phyloP scores from a whole-genome alignment of 2,113 vertebrate species.

The Silurus meridionalis region DNA sequence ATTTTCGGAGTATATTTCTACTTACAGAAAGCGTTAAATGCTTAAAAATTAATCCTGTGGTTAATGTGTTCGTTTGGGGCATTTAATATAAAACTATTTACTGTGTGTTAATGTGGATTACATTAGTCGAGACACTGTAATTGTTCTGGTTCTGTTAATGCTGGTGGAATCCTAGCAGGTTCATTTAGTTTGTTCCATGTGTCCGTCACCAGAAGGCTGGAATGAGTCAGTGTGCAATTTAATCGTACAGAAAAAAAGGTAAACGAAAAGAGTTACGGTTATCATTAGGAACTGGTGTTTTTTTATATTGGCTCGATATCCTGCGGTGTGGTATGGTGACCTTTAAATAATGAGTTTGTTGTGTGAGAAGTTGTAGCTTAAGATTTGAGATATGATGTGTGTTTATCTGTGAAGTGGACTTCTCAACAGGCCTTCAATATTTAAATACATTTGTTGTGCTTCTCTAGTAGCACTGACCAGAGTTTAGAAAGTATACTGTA shows the following conservation, averaged over 20 bases:
- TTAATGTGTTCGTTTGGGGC: background rate
- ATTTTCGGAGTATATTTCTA: background rate
- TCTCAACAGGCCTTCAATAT: background rate
- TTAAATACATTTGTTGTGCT: background rate
- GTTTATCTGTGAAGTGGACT: background rate
- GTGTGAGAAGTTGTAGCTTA: background rate
- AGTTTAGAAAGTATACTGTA: background rate
- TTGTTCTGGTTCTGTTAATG: background rate
- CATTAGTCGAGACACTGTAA: background rate
- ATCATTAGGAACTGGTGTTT: background rate
- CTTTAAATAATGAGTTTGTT: conserved; percentile 20
- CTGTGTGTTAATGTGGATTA: background rate
- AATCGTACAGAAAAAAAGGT: background rate
- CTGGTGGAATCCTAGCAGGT: background rate
- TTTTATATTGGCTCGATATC: background rate
- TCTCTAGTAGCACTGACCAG: background rate
- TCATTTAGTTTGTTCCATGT: background rate
- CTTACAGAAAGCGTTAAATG: background rate
- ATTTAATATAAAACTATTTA: background rate
- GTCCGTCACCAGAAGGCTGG: background rate
- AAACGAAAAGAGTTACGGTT: background rate
- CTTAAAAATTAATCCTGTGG: background rate
- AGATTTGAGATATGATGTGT: background rate
- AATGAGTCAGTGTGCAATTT: conserved; percentile 2
- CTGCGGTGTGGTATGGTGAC: background rate